Conservation (phyloP, 2,797 vertebrate genomes). For the Epinephelus awoara region DNA sequence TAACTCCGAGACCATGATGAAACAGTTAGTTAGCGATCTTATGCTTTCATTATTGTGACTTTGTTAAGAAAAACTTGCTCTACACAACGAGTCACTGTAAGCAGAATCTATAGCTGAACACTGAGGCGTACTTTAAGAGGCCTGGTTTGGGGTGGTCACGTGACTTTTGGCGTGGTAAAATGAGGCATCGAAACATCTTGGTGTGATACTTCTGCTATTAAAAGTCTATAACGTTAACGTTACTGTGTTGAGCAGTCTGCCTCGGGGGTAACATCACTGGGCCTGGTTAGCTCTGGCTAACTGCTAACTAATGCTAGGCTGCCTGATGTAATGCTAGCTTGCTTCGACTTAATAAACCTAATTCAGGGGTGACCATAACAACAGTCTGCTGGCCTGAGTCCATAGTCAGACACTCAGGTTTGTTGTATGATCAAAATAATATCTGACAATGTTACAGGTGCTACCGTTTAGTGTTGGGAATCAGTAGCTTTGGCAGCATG, state of each 20-base stretch:
- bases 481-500: constrained; percentile 56
- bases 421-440: constrained; percentile 6
- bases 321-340: constrained; percentile 3
- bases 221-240: not conserved
- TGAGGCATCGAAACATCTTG: not conserved
- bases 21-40: not conserved
- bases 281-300: constrained; percentile 59
- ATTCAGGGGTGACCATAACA: not conserved
- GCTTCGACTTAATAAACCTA: constrained; percentile 14
- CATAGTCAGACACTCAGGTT: not conserved
- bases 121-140: not conserved
- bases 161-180: constrained; percentile 2
- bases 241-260: not conserved
- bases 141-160: not conserved
- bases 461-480: constrained; percentile 42
- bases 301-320: constrained; percentile 35
- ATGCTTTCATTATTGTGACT: not conserved
- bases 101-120: not conserved
- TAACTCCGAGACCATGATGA: not conserved
- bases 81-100: not conserved
- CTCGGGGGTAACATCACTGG: not conserved
- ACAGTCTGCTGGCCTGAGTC: constrained; percentile 5
- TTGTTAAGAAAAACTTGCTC: too few species aligned
- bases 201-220: not conserved
- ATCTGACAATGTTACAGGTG: constrained; percentile 47